phyloP scores from a whole-genome alignment of 2,113 vertebrate species.

The Caloenas nicobarica region DNA sequence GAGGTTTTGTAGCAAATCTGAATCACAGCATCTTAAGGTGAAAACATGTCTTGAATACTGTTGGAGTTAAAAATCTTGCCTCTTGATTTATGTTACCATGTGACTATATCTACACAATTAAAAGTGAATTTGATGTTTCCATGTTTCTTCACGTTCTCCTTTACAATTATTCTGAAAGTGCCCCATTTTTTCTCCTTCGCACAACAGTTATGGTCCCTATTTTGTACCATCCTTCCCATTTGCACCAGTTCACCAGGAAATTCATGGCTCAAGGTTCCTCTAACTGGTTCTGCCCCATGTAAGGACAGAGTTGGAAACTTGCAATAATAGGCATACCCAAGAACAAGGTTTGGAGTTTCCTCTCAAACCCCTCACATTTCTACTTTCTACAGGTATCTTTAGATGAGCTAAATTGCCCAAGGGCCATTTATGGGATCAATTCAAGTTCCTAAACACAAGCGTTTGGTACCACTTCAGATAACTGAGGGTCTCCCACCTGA shows the following conservation, averaged over 20 bases:
- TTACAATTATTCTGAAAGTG: neutral
- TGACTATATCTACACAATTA: neutral
- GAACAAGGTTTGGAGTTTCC: neutral
- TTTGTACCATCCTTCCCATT: neutral
- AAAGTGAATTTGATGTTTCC: neutral
- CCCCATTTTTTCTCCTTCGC: neutral
- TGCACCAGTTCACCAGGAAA: neutral
- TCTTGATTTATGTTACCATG: neutral
- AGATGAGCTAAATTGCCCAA: neutral
- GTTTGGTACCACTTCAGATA: neutral
- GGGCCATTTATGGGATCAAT: neutral
- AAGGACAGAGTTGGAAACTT: neutral
- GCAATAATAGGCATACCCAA: neutral
- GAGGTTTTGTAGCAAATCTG: neutral
- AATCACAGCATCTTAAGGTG: neutral
- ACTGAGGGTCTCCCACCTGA: accelerated
- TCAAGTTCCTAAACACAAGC: neutral
- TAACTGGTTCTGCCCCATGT: accelerated
- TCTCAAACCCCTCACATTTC: neutral
- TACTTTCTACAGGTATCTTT: neutral
- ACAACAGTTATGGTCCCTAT: neutral
- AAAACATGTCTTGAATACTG: neutral
- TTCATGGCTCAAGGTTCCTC: neutral
- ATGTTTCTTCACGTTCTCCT: neutral
- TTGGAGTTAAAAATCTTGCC: neutral